Conservation (phyloP, 2,797 vertebrate species). For the Aplochiton taeniatus region DNA sequence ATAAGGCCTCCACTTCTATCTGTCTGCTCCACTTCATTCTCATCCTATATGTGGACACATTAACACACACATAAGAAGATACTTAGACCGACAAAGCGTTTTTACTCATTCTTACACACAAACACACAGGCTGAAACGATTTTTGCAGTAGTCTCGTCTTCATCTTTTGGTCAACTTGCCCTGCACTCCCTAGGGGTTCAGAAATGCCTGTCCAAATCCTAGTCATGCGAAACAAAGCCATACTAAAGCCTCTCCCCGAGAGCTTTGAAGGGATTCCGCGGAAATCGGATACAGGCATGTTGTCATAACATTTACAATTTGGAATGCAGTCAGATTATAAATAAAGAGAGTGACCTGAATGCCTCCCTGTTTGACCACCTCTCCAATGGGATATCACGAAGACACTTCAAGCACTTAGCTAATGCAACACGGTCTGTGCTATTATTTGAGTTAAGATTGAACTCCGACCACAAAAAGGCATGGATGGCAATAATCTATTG, state of each 20-base stretch:
- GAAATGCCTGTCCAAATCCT: slow-evolving; percentile 58
- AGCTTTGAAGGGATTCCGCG: slow-evolving; percentile 58
- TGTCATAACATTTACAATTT: slow-evolving; percentile 62
- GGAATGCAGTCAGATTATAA: slow-evolving; percentile 48
- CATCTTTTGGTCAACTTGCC: slow-evolving; percentile 41
- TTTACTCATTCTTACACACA: slow-evolving; percentile 6
- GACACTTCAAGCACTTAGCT: slow-evolving; percentile 20
- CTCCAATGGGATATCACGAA: slow-evolving; percentile 8
- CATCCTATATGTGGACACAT: slow-evolving; percentile 12
- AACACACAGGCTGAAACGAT: background rate
- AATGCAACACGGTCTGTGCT: slow-evolving; percentile 10
- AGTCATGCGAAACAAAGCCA: slow-evolving; percentile 66
- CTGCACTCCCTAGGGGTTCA: slow-evolving; percentile 43
- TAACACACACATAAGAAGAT: slow-evolving; percentile 6
- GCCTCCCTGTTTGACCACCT: slow-evolving; percentile 8
- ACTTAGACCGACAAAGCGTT: no score
- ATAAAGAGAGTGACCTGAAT: slow-evolving; percentile 42
- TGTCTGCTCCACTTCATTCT: slow-evolving; percentile 26
- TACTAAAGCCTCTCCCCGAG: slow-evolving; percentile 45
- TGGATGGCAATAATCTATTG: background rate
- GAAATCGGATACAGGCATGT: slow-evolving; percentile 61
- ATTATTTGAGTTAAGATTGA: background rate
- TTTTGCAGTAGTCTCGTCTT: slow-evolving; percentile 20
- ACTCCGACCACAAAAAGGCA: background rate
- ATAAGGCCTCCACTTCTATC: slow-evolving; percentile 35